Conservation (phyloP, 2,113 vertebrate genomes). For the Hippoglossus stenolepis region DNA sequence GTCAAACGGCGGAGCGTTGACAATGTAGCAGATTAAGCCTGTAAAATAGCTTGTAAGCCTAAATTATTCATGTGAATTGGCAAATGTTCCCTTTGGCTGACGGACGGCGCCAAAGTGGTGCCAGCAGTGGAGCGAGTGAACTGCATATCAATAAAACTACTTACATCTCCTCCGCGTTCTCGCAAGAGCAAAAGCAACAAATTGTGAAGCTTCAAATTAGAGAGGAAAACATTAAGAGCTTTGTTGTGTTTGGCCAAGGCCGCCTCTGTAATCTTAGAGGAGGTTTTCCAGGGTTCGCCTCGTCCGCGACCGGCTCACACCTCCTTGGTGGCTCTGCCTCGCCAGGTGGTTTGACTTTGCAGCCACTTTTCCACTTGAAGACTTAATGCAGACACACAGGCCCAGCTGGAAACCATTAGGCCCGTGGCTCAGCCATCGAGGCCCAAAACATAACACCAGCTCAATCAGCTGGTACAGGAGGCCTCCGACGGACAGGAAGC, state of each 20-base stretch:
- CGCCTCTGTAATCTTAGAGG: background rate
- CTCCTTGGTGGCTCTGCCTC: slow-evolving; percentile 86
- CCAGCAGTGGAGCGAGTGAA: background rate
- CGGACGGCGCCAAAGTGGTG: background rate
- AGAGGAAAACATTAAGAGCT: background rate
- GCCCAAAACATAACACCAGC: slow-evolving; percentile 77
- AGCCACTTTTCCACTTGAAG: slow-evolving; percentile 95
- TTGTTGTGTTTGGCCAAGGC: slow-evolving; percentile 4
- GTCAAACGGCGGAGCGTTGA: slow-evolving; percentile 14
- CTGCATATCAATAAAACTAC: background rate
- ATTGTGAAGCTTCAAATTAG: slow-evolving; percentile 6
- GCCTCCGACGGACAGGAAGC: slow-evolving; percentile 49
- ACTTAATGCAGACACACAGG: slow-evolving; percentile 90
- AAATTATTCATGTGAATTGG: background rate
- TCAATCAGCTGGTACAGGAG: slow-evolving; percentile 80
- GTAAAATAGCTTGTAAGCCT: slow-evolving; percentile 5
- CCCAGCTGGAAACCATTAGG: slow-evolving; percentile 92
- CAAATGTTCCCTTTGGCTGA: slow-evolving; percentile 13
- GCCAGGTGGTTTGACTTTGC: slow-evolving; percentile 99
- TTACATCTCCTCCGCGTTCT: background rate
- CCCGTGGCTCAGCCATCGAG: slow-evolving; percentile 67
- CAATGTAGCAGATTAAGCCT: slow-evolving; percentile 24
- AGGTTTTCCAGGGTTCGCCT: slow-evolving; percentile 12
- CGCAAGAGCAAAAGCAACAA: background rate
- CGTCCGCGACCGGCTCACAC: slow-evolving; percentile 80